Evolutionary conservation across 2,113 vertebrate genomes (phyloP).

Genomic region (Collichthys lucidus): DNA sequence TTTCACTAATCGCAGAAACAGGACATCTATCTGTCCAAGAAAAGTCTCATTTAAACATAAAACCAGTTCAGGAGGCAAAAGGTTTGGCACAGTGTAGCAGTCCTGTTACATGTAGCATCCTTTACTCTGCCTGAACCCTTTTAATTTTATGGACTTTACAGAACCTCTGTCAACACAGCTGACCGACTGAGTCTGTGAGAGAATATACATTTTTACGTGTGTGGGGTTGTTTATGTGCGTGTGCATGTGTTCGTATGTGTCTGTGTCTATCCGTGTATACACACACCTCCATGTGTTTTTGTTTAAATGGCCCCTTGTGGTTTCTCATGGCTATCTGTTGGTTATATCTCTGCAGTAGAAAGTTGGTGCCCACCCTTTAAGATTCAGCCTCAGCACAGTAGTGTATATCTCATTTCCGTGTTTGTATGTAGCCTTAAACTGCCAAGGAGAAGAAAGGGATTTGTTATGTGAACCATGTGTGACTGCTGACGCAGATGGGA

Average conservation of each 20-base stretch:
- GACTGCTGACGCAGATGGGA: conserved; percentile 73
- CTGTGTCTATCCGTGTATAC: conserved; percentile 11
- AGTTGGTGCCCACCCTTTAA: conserved; percentile 59
- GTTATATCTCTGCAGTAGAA: conserved; percentile 58
- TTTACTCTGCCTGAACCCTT: not conserved
- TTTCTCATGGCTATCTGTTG: conserved; percentile 50
- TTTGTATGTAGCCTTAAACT: conserved; percentile 74
- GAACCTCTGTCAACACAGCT: conserved; percentile 8
- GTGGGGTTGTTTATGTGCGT: conserved; percentile 10
- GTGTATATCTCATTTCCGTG: conserved; percentile 78
- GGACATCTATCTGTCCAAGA: conserved; percentile 15
- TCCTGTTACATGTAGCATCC: not conserved
- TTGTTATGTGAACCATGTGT: conserved; percentile 84
- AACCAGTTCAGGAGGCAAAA: conserved; percentile 10
- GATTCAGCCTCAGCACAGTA: conserved; percentile 65
- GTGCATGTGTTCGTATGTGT: conserved; percentile 18
- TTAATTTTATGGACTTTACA: conserved; percentile 7
- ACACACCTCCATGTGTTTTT: conserved; percentile 59
- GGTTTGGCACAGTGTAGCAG: conserved; percentile 2
- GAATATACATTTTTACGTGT: not conserved
- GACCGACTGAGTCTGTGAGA: not conserved
- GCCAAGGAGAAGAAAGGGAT: conserved; percentile 68
- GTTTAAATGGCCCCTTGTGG: conserved; percentile 50
- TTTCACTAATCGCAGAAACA: conserved; percentile 35
- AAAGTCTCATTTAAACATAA: conserved; percentile 14